Percentiles rank a stretch among this genome's conserved stretches.
phyloP scores from a whole-genome alignment of 2,888 invertebrate genomes.

The Arrhopalites spinosus region DNA sequence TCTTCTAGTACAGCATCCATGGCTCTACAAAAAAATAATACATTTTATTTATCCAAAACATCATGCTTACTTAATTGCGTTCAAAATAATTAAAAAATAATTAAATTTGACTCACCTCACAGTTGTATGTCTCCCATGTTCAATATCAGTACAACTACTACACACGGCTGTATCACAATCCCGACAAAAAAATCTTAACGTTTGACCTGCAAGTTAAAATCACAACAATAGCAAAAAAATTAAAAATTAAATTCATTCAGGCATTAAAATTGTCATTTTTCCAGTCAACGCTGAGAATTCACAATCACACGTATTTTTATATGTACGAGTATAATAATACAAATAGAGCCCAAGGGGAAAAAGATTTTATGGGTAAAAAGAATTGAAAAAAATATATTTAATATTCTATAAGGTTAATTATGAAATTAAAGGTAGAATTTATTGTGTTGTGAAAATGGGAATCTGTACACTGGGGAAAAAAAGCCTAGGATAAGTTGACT shows the following conservation, averaged over 20 bases:
- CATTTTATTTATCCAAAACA: too few relatives aligned
- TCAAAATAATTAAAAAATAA: background rate
- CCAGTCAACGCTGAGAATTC: background rate
- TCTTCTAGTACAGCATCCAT: constrained; percentile 62
- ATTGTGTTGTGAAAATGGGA: too few relatives aligned
- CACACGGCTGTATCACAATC: constrained; percentile 64
- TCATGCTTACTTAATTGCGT: too few relatives aligned
- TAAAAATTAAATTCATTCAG: background rate
- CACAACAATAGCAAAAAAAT: background rate
- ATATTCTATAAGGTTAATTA: too few relatives aligned
- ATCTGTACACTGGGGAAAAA: background rate
- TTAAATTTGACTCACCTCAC: constrained; percentile 49
- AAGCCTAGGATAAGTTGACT: too few relatives aligned
- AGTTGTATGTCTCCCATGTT: constrained; percentile 61
- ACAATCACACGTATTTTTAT: background rate
- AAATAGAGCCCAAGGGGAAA: background rate
- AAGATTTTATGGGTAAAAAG: too few relatives aligned
- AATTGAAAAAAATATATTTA: too few relatives aligned
- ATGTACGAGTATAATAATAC: background rate
- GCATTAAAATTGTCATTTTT: background rate
- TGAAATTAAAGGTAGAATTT: too few relatives aligned
- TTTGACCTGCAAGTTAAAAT: constrained; percentile 53
- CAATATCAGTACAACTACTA: constrained; percentile 61
- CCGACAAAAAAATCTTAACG: constrained; percentile 61
- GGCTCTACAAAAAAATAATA: too few relatives aligned